Base-by-base conservation (phyloP, 2,797 vertebrate species). In the Sphaeramia orbicularis region DNA sequence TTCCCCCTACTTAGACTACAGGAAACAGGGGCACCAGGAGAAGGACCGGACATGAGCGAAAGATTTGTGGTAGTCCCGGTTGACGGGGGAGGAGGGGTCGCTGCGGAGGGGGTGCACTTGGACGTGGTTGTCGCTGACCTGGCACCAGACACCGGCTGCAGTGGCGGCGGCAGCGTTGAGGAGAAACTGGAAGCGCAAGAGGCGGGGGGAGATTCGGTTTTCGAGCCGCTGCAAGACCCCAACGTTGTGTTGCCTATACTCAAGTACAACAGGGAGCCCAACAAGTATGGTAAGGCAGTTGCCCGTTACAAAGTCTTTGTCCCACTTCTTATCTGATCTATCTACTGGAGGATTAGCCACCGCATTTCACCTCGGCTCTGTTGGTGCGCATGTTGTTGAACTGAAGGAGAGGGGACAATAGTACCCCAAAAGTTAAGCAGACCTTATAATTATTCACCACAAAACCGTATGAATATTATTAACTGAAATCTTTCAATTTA, bases 11-110 rank as follows among this genome's bases (percentile, higher is more conserved):
- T 7, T 27, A 1, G 15, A 21, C 44, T 18, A 19, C 36, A 47
- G n/a, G 24, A 64, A 8, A 32, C 30, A 15, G 13, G 16, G 1
- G 41, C 9, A 10, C 9, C 7, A 24, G 32, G 55, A 27, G 10
- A 18, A 68, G 19, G 27, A 45, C 55, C 56, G 59, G 82, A 70
- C 64, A 95, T 95, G 94, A 86, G 87, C 12, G 94, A 94, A 12
- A 90, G 94, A 30, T 95, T 95, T 52, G 88, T 94, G 71, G 94
- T 95, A 0, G 84, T 95, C 43, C 94, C 91, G 18, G 93, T 95
- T 12, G 85, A 78, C 38, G 11, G 38, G 32, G 49, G 64, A 54
- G 71, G 50, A 4, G 59, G 57, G 60, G 73, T 44, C 43, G 48
- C 57, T 48, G 64, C 35, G 4, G 81, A 81, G 4, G 76, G 59